These are phyloP conservation scores for Lepus townsendii DNA, from an alignment of 2,797 vertebrate genomes.

Conservation along the genomic window DNA sequence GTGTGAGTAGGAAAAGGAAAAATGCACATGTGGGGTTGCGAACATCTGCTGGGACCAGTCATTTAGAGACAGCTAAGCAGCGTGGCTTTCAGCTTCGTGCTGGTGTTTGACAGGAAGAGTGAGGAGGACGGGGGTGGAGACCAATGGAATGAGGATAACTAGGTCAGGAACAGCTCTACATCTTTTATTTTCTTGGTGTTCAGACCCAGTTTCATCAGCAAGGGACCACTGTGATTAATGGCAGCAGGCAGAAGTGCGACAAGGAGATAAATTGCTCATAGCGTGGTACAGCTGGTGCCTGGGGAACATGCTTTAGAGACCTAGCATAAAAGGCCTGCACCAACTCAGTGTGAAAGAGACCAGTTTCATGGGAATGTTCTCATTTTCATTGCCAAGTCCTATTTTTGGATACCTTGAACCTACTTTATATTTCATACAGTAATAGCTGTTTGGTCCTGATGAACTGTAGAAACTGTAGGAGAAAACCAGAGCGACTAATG, in stretches of 20 bases:
- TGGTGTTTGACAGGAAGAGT: conserved; percentile 25
- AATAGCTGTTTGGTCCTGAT: background rate
- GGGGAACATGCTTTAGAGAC: background rate
- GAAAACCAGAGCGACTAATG: background rate
- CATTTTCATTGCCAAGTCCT: conserved; percentile 25
- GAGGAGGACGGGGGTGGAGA: conserved; percentile 15
- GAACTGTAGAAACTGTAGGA: background rate
- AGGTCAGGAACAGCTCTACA: background rate
- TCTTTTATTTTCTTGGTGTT: conserved; percentile 60
- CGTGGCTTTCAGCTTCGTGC: conserved; percentile 6
- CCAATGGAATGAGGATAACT: conserved; percentile 33
- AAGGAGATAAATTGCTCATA: background rate
- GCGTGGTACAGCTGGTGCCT: background rate
- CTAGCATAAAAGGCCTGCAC: background rate
- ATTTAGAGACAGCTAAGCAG: conserved; percentile 81
- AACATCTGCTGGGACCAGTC: conserved; percentile 85
- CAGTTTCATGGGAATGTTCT: conserved; percentile 25
- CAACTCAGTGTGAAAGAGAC: conserved; percentile 36
- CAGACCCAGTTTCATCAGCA: background rate
- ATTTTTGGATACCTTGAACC: conserved; percentile 9
- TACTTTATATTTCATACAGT: background rate
- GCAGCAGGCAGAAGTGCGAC: conserved; percentile 1
- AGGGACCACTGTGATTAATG: conserved; percentile 3
- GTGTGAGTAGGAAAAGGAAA: conserved; percentile 85
- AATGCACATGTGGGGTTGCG: conserved; percentile 85